Conservation (phyloP, 2,888 invertebrate species). For the Nebria salina region DNA sequence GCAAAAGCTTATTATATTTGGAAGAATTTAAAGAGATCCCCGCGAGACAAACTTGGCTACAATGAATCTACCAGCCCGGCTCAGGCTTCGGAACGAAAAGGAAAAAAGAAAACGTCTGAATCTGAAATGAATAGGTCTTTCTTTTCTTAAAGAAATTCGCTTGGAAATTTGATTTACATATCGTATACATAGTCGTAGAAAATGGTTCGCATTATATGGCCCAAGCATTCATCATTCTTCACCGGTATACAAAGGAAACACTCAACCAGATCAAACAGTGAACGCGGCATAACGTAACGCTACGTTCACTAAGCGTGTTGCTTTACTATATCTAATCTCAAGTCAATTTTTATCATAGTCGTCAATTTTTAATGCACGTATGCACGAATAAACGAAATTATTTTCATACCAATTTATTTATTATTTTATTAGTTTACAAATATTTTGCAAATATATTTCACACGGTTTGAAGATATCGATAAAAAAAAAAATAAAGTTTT, state of each 20-base stretch:
- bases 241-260: constrained; percentile 30
- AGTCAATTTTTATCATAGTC: constrained; percentile 40
- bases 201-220: constrained; percentile 40
- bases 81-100: neutral
- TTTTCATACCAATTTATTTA: constrained; percentile 9
- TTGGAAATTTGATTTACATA: constrained; percentile 59
- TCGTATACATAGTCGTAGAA: constrained; percentile 50
- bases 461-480: neutral
- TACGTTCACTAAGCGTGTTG: constrained; percentile 3
- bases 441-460: neutral
- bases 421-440: neutral
- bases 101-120: constrained; percentile 36
- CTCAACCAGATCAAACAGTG: constrained; percentile 25
- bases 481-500: neutral
- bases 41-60: constrained; percentile 21
- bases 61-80: constrained; percentile 9
- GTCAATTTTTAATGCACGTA: constrained; percentile 42
- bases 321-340: constrained; percentile 29
- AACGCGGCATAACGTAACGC: neutral
- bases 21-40: constrained; percentile 36
- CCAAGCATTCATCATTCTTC: constrained; percentile 44
- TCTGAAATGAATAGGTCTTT: constrained; percentile 54
- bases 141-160: constrained; percentile 54
- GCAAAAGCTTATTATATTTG: constrained; percentile 41
- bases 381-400: neutral